Evolutionary conservation across 2,888 invertebrate species (phyloP), one percentile per base, ranked within the genome.

Genomic region (Platerodrilus igneus): DNA sequence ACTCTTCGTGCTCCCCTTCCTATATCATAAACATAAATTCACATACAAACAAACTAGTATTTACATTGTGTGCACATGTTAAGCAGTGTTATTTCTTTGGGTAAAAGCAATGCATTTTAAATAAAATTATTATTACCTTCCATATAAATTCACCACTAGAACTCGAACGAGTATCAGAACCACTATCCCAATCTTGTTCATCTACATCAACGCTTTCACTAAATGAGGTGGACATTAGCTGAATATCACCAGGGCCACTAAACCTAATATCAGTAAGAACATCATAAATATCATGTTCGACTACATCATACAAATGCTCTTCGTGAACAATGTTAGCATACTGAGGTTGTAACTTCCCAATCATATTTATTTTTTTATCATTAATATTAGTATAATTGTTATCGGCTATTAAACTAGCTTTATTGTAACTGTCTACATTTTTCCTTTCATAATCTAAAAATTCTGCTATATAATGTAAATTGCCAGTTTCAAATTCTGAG

Each of bases 111-210:
- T 16, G 30, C 29, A 31, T 28, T 30, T 14, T 31, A 25, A 34
- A 31, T 20, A n/a, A 22, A 38, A 28, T 16, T 16, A 16, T 27
- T 60, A 66, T 57, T 60, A 83, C 84, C 79, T 83, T 83, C 84
- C 85, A 86, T 43, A 85, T 80, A 58, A 86, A 86, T 64, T 86
- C 85, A 6, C 84, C 83, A 45, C 84, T 85, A 4, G 83, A 83
- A 4, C 79, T 79, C 18, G 83, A 84, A 47, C 78, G 77, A n/a
- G 76, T 76, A 45, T 76, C 83, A 5, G 76, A 76, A 51, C 79
- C 80, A 64, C 79, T 81, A 59, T 83, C 83, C 81, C 83, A 84
- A 55, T 82, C 83, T 53, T 79, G 72, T 22, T 75, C 74, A 38
- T 73, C 72, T 21, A 72, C 66, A 58, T 74, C 70, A 37, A 72